phyloP scores from a whole-genome alignment of 2,113 vertebrate species.

The Athene noctua region DNA sequence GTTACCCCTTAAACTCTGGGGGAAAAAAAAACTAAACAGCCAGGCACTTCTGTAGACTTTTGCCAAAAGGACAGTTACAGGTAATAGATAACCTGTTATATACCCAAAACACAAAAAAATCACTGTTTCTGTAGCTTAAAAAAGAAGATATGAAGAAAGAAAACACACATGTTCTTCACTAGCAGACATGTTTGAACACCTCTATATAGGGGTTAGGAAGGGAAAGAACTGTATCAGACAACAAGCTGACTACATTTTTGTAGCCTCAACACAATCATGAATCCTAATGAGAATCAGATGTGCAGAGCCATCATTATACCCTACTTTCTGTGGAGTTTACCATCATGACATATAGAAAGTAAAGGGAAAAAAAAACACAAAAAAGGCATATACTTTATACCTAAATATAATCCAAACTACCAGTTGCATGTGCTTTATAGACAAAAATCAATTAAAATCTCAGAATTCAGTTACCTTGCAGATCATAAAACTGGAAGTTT shows the following conservation, averaged over 20 bases:
- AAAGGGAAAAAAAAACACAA: background rate
- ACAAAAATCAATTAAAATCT: background rate
- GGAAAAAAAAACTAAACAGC: too few relatives aligned
- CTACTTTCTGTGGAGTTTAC: constrained; percentile 2
- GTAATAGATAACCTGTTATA: background rate
- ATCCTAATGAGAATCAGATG: constrained; percentile 44
- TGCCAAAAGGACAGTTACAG: background rate
- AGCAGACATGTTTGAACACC: background rate
- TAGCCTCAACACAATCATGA: constrained; percentile 24
- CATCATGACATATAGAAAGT: background rate
- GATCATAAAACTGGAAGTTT: background rate
- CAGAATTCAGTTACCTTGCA: background rate
- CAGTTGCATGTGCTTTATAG: background rate
- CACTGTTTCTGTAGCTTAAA: fast-evolving
- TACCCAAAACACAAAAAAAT: background rate
- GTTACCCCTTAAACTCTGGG: background rate
- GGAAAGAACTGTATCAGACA: background rate
- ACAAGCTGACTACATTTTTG: background rate
- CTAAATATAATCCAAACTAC: background rate
- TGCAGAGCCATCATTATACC: constrained; percentile 31
- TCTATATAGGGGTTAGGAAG: background rate
- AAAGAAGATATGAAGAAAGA: background rate
- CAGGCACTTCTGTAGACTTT: background rate
- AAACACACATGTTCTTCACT: background rate
- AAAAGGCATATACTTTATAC: background rate